Evolutionary conservation across 2,113 vertebrate species (phyloP), one percentile per base, ranked within the genome.

Genomic region (Hydropotes inermis): DNA sequence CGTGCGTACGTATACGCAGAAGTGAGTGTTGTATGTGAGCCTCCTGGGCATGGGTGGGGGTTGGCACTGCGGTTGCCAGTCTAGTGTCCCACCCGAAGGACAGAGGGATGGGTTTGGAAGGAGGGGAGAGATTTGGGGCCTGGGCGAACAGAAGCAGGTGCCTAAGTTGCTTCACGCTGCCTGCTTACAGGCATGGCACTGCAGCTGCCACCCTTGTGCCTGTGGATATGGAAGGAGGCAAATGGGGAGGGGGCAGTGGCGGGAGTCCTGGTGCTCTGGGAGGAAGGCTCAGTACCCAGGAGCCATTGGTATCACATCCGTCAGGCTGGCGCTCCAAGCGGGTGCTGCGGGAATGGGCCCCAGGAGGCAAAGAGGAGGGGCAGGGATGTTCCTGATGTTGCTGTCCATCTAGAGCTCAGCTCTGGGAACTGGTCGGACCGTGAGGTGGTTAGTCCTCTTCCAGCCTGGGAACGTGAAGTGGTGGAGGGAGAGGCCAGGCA

Each of bases 41-140:
- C 97, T 97, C 97, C 96, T 96, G 97, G 97, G 98, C 94, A 97
- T 60, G 97, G 97, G 97, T 96, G 97, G 98, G 97, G 97, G 97
- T 85, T 96, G 97, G 97, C 96, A 97, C 85, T 93, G 98, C 78
- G 58, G 96, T 92, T 92, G 89, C 96, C 97, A 97, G 85, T 74
- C 95, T 95, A 93, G 92, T 94, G 95, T 95, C 96, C 95, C 97
- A 96, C 95, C 78, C 91, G 94, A 94, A 98, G 94, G 92, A 95
- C 92, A 94, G 97, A 94, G 78, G 95, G 92, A 91, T 93, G 52
- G 92, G 76, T 52, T 58, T 58, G 47, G 94, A 81, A 86, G 88
- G 70, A 97, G 76, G 95, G 87, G 74, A 95, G 79, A 86, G 97
- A 64, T 64, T 52, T 54, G 85, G 92, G 97, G 91, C 96, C 92